Evolutionary conservation across 2,888 invertebrate species (phyloP).

Genomic region (Sinhomidia bicolor): DNA sequence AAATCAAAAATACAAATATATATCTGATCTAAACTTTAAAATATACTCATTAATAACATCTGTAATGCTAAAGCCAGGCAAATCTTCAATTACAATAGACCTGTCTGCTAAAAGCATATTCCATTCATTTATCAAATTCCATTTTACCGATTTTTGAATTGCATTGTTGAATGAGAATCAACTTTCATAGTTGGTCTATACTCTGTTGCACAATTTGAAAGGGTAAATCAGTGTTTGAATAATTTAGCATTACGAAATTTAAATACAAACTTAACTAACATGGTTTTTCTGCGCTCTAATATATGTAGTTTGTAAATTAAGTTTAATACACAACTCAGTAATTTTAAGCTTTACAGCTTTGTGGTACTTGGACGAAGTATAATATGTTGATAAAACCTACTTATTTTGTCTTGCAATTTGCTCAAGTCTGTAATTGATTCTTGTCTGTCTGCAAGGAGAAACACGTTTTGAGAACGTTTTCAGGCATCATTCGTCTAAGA

Average conservation of each 20-base stretch:
- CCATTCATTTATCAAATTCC: neutral
- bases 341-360: no score
- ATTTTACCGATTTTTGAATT: neutral
- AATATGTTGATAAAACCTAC: neutral
- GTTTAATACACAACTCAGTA: no score
- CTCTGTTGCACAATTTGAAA: neutral
- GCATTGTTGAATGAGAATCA: no score
- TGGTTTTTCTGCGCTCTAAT: no score
- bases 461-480: neutral
- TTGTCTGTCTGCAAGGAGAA: neutral
- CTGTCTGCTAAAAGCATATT: neutral
- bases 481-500: neutral
- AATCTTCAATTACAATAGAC: neutral
- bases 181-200: neutral
- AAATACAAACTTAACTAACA: no score
- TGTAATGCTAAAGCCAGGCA: neutral
- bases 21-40: neutral
- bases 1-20: neutral
- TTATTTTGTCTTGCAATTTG: neutral
- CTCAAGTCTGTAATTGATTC: neutral
- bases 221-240: neutral
- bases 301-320: no score
- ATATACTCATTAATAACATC: neutral
- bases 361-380: no score
- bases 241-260: no score